Base-by-base conservation (phyloP, 2,888 invertebrate species). In the Agrochola macilenta region DNA sequence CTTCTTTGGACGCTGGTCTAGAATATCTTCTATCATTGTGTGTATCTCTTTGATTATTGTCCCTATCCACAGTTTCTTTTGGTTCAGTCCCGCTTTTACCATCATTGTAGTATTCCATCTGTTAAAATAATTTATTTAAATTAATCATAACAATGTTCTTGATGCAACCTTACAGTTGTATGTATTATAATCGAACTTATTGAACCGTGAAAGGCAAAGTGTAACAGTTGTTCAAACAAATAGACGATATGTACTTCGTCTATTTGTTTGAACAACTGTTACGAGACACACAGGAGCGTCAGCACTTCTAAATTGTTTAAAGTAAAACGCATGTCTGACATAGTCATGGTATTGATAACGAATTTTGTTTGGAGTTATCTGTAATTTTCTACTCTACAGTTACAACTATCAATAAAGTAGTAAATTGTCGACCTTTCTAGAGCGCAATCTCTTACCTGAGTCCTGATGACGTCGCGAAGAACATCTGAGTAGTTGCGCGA, bases 401-500 rank as follows among this genome's bases (percentile, higher is more conserved):
- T 39, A 26, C 20, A 72, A 20, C 26, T 20, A 5, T 26, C 8
- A 26, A n/a, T 39, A 14, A 23, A 43, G 11, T 14, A 54, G 26
- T 23, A 7, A 52, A 75, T n/a, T 26, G 8, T 52, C 14, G n/a
- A 30, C 52, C 35, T 30, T 1, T 30, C 5, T 23, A 43, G 30
- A 14, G 30, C 2, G 2, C 9, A 61, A 39, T 12, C 9, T 26
- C n/a, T 93, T 80, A 96, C 97, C 94, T 95, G 98, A 88, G 97
- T 97, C 90, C 92, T 94, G 84, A 98, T 97, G 60, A 97, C 96
- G 87, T 97, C 97, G 3, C 97, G 93, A 61, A 97, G 93, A 17
- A 97, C 96, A 90, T 97, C 97, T 0, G 97, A 97, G 89, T 97
- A 97, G 92, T 97, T 97, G 87, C 95, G 95, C 12, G 95, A 94